Conservation (phyloP, 2,797 vertebrate species). For the Oryzias sinensis region DNA sequence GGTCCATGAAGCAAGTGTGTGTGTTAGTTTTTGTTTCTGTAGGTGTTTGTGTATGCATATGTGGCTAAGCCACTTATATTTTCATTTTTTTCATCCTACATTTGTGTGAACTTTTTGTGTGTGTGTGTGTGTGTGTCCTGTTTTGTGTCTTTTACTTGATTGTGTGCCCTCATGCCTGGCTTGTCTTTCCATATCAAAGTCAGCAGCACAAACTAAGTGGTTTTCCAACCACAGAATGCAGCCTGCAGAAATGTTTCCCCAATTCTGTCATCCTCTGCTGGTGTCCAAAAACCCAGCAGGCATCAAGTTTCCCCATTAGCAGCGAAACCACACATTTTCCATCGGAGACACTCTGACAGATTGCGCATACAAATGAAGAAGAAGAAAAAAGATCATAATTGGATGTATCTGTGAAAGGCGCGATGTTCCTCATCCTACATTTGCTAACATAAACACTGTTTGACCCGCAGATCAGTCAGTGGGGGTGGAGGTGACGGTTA, state of each 20-base stretch:
- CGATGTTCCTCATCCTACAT: background rate
- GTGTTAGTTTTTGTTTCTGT: constrained; percentile 79
- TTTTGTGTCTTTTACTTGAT: constrained; percentile 9
- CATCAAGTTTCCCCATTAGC: constrained; percentile 81
- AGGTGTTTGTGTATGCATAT: constrained; percentile 69
- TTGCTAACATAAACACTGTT: constrained; percentile 52
- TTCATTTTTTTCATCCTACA: constrained; percentile 17
- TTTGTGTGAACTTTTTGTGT: constrained; percentile 32
- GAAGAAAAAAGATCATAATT: constrained; percentile 37
- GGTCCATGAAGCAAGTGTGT: constrained; percentile 85
- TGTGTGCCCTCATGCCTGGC: constrained; percentile 54
- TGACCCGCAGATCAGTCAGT: constrained; percentile 83
- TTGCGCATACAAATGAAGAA: constrained; percentile 45
- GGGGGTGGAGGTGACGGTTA: constrained; percentile 84
- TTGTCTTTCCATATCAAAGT: constrained; percentile 62
- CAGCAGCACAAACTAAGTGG: constrained; percentile 66
- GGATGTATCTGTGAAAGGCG: constrained; percentile 31
- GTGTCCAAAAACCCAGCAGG: constrained; percentile 77
- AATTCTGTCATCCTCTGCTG: constrained; percentile 63
- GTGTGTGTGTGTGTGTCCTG: constrained; percentile 30
- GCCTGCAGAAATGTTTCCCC: constrained; percentile 68
- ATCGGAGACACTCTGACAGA: constrained; percentile 52
- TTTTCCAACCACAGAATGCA: constrained; percentile 76
- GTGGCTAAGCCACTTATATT: constrained; percentile 37
- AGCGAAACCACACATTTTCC: constrained; percentile 66